These are phyloP conservation scores for Ectropis grisescens DNA, from an alignment of 1,140 invertebrate species.

Conservation along the genomic window DNA sequence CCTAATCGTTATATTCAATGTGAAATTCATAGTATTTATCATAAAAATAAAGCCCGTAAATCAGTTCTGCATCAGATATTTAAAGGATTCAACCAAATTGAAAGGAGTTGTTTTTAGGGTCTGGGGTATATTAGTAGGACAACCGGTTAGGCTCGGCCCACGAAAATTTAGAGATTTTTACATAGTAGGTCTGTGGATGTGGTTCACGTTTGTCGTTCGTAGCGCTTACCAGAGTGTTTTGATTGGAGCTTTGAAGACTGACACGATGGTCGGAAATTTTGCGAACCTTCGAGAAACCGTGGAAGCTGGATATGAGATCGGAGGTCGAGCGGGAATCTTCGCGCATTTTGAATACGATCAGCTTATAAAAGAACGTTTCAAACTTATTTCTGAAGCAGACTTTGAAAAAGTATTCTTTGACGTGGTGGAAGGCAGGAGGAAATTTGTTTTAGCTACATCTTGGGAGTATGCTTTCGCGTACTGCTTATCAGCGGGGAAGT, in stretches of 20 bases:
- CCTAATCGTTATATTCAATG: slow-evolving; percentile 27
- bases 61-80: slow-evolving; percentile 23
- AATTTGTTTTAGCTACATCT: slow-evolving; percentile 38
- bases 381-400: slow-evolving; percentile 28
- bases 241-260: slow-evolving; percentile 40
- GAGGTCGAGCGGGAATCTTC: slow-evolving; percentile 33
- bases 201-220: slow-evolving; percentile 45
- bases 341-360: slow-evolving; percentile 40
- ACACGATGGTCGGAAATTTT: slow-evolving; percentile 27
- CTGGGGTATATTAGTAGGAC: slow-evolving; percentile 43
- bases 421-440: slow-evolving; percentile 28
- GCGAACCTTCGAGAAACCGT: slow-evolving; percentile 25
- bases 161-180: slow-evolving; percentile 46
- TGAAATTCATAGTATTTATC: slow-evolving; percentile 28
- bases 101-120: slow-evolving; percentile 27
- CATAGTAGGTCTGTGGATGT: slow-evolving; percentile 38
- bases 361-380: slow-evolving; percentile 28
- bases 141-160: slow-evolving; percentile 32
- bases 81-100: slow-evolving; percentile 33
- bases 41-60: slow-evolving; percentile 23
- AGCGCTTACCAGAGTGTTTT: slow-evolving; percentile 48
- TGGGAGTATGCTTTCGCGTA: slow-evolving; percentile 40
- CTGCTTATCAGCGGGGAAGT: slow-evolving; percentile 29
- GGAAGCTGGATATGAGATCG: slow-evolving; percentile 13
- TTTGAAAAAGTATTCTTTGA: slow-evolving; percentile 32